A percentile compares a stretch with the other conserved stretches of the same genome.
Conservation (phyloP, 2,113 vertebrate species). For the Dasyornis broadbenti region DNA sequence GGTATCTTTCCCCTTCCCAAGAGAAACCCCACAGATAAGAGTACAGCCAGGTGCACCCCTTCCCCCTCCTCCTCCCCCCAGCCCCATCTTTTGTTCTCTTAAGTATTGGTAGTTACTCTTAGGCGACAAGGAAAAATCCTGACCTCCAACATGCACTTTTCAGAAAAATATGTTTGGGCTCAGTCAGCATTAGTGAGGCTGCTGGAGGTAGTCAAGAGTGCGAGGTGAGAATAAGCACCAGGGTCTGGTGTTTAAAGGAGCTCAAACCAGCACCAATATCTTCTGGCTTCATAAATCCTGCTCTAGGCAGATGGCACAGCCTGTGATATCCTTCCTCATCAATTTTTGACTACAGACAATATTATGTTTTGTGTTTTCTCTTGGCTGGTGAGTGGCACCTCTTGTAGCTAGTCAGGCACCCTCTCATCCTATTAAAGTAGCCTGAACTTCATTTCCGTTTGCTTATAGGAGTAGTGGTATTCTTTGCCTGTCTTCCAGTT, state of each 20-base stretch:
- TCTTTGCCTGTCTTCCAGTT: slow-evolving; percentile 37
- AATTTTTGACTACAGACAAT: not conserved
- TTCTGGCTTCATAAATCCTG: not conserved
- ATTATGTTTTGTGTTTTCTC: not conserved
- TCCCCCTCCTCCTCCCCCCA: too few relatives aligned
- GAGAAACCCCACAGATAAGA: too few relatives aligned
- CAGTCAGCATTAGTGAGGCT: not conserved
- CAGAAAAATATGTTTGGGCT: not conserved
- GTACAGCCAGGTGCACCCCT: too few relatives aligned
- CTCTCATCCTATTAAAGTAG: not conserved
- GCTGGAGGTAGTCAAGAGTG: not conserved
- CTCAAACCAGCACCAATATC: accelerated
- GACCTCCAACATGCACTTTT: not conserved
- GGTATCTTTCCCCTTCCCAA: too few relatives aligned
- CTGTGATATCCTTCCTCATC: not conserved
- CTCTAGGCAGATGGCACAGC: not conserved
- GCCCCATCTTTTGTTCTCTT: too few relatives aligned
- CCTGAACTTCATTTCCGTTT: slow-evolving; percentile 49
- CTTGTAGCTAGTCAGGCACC: not conserved
- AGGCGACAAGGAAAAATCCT: too few relatives aligned
- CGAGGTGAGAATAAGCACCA: not conserved
- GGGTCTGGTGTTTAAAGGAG: not conserved
- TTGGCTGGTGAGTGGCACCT: not conserved
- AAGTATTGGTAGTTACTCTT: too few relatives aligned
- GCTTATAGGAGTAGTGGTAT: slow-evolving; percentile 39